Percentiles rank a stretch among this genome's conserved stretches.
phyloP scores from a whole-genome alignment of 1,140 invertebrate species.

The Diplogasteroides magnus region DNA sequence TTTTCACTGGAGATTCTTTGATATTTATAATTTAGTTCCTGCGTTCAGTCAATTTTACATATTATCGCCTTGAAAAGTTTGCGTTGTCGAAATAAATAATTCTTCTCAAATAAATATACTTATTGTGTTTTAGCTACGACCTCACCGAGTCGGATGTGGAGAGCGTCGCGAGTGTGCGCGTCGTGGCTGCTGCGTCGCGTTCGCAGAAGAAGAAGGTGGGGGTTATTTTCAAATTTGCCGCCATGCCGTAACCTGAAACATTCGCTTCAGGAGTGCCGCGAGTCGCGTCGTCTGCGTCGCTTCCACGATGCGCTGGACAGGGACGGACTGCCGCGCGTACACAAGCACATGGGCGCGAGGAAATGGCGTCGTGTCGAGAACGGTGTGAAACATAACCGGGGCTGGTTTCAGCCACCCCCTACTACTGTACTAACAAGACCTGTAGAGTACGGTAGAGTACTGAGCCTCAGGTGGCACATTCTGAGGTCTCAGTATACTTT shows the following conservation, averaged over 20 bases:
- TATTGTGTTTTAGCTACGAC: slow-evolving; percentile 20
- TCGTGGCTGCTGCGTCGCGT: slow-evolving; percentile 1
- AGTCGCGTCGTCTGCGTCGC: neutral
- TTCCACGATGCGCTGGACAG: slow-evolving; percentile 14
- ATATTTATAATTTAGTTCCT: too few species aligned
- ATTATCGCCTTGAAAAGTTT: too few species aligned
- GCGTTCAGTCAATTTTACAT: too few species aligned
- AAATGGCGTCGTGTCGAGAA: slow-evolving; percentile 50
- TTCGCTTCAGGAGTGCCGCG: neutral
- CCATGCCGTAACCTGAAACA: too few species aligned
- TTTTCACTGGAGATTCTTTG: too few species aligned
- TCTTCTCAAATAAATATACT: slow-evolving; percentile 4
- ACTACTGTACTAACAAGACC: slow-evolving; percentile 6
- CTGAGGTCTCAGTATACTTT: too few species aligned
- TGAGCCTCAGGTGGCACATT: too few species aligned
- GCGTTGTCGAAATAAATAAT: too few species aligned
- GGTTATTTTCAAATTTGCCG: too few species aligned
- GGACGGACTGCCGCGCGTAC: slow-evolving; percentile 36
- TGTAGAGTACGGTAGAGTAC: too few species aligned
- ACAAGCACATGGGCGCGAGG: slow-evolving; percentile 48
- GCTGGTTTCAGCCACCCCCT: neutral
- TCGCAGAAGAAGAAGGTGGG: slow-evolving; percentile 8
- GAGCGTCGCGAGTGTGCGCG: slow-evolving; percentile 3
- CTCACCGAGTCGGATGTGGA: slow-evolving; percentile 19
- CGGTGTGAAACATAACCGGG: slow-evolving; percentile 27